phyloP scores from a whole-genome alignment of 1,140 invertebrate species.

The Theocolax elegans region DNA sequence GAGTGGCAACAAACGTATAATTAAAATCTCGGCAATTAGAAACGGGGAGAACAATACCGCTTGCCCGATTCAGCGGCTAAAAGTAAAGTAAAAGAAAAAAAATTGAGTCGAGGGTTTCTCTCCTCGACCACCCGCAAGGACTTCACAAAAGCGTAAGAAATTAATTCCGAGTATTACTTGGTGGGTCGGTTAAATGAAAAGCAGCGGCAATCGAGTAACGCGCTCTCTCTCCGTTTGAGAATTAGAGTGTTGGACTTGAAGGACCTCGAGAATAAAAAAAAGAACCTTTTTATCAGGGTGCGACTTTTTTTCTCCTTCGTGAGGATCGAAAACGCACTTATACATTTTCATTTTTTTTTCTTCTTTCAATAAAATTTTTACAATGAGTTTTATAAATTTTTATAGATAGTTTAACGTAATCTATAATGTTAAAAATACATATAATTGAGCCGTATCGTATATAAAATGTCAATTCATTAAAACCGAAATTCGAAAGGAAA shows the following conservation, averaged over 20 bases:
- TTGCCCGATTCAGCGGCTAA: background rate
- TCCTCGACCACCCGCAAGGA: conserved; percentile 2
- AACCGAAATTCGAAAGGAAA: too few species aligned
- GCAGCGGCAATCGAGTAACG: background rate
- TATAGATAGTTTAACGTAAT: too few species aligned
- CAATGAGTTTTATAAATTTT: too few species aligned
- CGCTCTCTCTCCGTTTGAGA: background rate
- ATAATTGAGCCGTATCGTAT: too few species aligned
- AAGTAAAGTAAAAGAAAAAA: too few species aligned
- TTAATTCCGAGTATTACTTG: conserved; percentile 3
- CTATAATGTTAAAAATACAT: too few species aligned
- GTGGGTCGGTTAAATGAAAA: background rate
- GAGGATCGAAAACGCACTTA: too few species aligned
- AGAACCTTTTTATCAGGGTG: background rate
- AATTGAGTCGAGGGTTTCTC: background rate
- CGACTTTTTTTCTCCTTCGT: too few species aligned
- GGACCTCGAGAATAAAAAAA: background rate
- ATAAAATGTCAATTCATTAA: too few species aligned
- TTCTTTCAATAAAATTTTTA: too few species aligned
- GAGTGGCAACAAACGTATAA: background rate
- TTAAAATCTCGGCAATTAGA: conserved; percentile 11
- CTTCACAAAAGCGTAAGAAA: conserved; percentile 13
- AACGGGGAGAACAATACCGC: background rate
- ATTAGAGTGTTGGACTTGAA: background rate
- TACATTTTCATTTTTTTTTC: too few species aligned